Evolutionary conservation across 2,113 vertebrate genomes (phyloP).

Genomic region (Butorides virescens): DNA sequence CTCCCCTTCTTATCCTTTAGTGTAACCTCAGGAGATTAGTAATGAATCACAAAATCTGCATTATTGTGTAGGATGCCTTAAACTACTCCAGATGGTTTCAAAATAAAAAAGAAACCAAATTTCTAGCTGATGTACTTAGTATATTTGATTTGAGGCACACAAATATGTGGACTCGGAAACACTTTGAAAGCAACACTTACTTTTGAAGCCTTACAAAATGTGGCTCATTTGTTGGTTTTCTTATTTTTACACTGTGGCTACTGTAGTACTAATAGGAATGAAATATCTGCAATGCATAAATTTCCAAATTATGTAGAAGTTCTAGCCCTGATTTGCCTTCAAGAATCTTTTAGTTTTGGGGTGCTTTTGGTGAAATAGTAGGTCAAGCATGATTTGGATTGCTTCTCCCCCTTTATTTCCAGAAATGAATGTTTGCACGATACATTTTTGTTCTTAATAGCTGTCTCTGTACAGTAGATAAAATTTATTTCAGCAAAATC

Average conservation of each 20-base stretch:
- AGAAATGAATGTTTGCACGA: not conserved
- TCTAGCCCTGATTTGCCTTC: constrained; percentile 14
- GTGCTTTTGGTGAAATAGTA: not conserved
- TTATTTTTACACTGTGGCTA: not conserved
- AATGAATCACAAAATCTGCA: constrained; percentile 24
- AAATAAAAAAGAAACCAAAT: constrained; percentile 45
- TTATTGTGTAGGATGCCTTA: constrained; percentile 24
- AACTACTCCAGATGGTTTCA: constrained; percentile 52
- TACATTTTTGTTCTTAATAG: constrained; percentile 19
- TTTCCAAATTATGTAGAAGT: not conserved
- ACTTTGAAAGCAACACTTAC: constrained; percentile 14
- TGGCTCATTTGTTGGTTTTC: not conserved
- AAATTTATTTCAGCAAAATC: constrained; percentile 60
- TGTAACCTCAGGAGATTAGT: constrained; percentile 27
- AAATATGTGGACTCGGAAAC: constrained; percentile 46
- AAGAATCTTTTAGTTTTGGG: not conserved
- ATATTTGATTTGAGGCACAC: constrained; percentile 49
- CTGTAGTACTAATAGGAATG: not conserved
- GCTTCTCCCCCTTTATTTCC: constrained; percentile 30
- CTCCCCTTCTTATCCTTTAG: not conserved
- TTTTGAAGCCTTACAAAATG: constrained; percentile 16
- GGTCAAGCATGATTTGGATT: constrained; percentile 3
- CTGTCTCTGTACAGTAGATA: not conserved
- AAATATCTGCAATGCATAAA: not conserved
- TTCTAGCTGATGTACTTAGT: not conserved